Evolutionary conservation across 2,113 vertebrate genomes (phyloP).

Genomic region (Corythoichthys haematopterus): DNA sequence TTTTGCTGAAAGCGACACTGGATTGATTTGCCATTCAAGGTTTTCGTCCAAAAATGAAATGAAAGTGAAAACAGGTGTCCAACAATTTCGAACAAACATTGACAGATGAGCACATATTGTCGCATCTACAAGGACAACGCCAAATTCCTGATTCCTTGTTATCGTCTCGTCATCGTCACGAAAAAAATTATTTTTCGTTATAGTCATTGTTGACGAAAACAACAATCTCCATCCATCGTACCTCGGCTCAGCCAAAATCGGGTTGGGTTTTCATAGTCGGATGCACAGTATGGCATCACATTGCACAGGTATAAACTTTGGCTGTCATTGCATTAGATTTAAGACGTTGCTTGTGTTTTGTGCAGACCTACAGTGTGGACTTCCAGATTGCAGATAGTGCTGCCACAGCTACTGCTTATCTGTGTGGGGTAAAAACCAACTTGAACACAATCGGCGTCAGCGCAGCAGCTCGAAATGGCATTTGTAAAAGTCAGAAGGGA

Average conservation of each 20-base stretch:
- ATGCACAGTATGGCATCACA: neutral
- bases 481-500: conserved; percentile 70
- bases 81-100: too few relatives aligned
- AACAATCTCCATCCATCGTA: neutral
- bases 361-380: conserved; percentile 73
- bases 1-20: too few relatives aligned
- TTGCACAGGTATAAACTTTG: neutral
- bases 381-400: conserved; percentile 76
- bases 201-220: neutral
- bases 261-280: neutral
- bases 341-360: neutral
- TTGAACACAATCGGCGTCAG: conserved; percentile 67
- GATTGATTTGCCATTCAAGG: too few relatives aligned
- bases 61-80: too few relatives aligned
- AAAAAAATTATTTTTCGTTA: too few relatives aligned
- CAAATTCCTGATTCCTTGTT: too few relatives aligned
- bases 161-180: too few relatives aligned
- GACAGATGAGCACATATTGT: too few relatives aligned
- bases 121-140: too few relatives aligned
- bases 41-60: too few relatives aligned
- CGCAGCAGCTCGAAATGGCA: conserved; percentile 64
- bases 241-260: neutral
- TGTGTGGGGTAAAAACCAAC: conserved; percentile 76
- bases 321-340: neutral
- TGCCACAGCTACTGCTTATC: conserved; percentile 71